Percentiles rank a stretch among this genome's conserved stretches.
These are phyloP conservation scores for Sisyra terminalis DNA, from an alignment of 2,888 invertebrate species.

Conservation along the genomic window DNA sequence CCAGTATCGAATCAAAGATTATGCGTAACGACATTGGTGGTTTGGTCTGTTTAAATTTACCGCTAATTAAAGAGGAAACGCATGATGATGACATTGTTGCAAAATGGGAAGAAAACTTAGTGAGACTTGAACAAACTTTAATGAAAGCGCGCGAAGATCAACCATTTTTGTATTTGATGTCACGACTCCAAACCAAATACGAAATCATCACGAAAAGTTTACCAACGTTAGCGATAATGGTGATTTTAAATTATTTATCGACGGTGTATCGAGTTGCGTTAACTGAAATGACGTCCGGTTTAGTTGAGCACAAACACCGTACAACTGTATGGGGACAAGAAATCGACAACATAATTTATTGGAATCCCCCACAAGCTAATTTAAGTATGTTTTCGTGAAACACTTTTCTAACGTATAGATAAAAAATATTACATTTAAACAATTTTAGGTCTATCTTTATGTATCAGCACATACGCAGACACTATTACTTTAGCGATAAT, in stretches of 20 bases:
- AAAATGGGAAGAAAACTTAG: constrained; percentile 15
- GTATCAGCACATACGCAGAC: constrained; percentile 49
- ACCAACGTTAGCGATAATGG: constrained; percentile 36
- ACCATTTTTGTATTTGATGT: constrained; percentile 33
- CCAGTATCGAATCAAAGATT: constrained; percentile 26
- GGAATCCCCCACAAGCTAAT: constrained; percentile 62
- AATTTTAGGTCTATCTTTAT: constrained; percentile 50
- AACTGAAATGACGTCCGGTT: constrained; percentile 35
- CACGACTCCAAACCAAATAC: constrained; percentile 32
- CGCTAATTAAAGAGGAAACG: constrained; percentile 29
- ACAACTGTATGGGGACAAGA: constrained; percentile 47
- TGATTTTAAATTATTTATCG: constrained; percentile 45
- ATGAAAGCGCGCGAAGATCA: constrained; percentile 29
- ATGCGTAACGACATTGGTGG: constrained; percentile 32
- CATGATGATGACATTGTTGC: constrained; percentile 11
- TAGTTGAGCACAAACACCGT: constrained; percentile 26
- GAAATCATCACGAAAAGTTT: constrained; percentile 44
- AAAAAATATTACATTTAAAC: constrained; percentile 1
- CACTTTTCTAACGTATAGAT: background rate
- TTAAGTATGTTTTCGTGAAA: constrained; percentile 36
- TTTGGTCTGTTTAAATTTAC: constrained; percentile 46
- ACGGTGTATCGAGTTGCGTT: constrained; percentile 48
- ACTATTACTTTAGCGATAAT: constrained; percentile 49
- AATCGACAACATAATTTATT: constrained; percentile 45
- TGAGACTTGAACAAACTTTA: constrained; percentile 27